Evolutionary conservation across 2,888 invertebrate genomes (phyloP), one percentile per base, ranked within the genome.

Genomic region (Cryptocheilus praepositus): DNA sequence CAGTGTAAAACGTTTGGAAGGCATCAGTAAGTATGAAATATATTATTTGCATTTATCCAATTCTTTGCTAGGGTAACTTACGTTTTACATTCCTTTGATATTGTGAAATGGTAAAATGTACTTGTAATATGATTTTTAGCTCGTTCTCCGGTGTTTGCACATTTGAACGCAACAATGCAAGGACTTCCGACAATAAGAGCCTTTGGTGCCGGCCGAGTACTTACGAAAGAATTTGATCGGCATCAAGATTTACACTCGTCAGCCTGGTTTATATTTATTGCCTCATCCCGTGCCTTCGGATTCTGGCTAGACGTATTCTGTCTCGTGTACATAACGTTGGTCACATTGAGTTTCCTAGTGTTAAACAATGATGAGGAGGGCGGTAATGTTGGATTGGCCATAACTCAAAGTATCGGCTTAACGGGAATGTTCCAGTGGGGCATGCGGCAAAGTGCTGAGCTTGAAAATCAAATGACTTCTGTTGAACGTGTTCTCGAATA

Each of bases 131-230:
- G 58, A 55, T 69, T 85, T 88, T 53, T 90, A 96, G 96, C 96
- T 73, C 94, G 97, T 68, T 97, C 97, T 81, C 98, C 98, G 0
- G 96, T 99, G n/a, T 98, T 98, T 90, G 95, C 95, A 1, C 98
- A 98, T 85, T 90, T 98, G 81, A 96, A 94, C 84, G 95, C 97
- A 25, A 94, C 96, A 0, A 90, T 99, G 4, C 95, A 95, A 86
- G 98, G 98, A 0, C 90, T 99, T 70, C 93, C 96, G 0, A 98
- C 98, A 0, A 97, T 99, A 56, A 92, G 98, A 62, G 96, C 98
- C 0, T 97, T 96, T 85, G 92, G 93, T 7, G 96, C 96, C 0
- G 94, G 96, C 85, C 91, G 93, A 61, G 92, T 94, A 21, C 92
- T 98, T 52, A 92, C 93, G 54, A 89, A 91, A 43, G 95, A 96